Evolutionary conservation across 2,888 invertebrate species (phyloP).

Genomic region (Melinaea menophilus): DNA sequence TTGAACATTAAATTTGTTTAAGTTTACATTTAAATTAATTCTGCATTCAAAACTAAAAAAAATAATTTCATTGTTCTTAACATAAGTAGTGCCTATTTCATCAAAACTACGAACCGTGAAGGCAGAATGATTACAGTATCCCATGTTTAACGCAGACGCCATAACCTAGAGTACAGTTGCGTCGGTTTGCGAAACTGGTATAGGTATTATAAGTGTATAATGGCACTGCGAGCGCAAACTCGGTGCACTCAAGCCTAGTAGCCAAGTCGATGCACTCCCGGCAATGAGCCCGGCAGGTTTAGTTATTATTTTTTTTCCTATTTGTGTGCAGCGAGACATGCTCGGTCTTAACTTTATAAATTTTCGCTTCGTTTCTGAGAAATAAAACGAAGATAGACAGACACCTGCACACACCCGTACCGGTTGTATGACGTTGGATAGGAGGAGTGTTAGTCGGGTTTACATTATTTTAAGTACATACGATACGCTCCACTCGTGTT

Average conservation of each 20-base stretch:
- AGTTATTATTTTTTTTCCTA: constrained; percentile 41
- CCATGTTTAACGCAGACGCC: neutral
- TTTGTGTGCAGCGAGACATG: constrained; percentile 40
- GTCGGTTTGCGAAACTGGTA: constrained; percentile 35
- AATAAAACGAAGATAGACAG: constrained; percentile 11
- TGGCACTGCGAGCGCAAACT: constrained; percentile 38
- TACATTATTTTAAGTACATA: constrained; percentile 55
- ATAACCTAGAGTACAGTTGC: constrained; percentile 10
- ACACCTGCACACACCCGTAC: constrained; percentile 32
- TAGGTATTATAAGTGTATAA: neutral
- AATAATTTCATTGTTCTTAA: no score
- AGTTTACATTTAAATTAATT: no score
- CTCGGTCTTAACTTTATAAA: constrained; percentile 15
- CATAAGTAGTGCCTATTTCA: no score
- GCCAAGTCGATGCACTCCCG: constrained; percentile 50
- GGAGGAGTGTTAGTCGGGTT: constrained; percentile 46
- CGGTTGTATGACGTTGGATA: constrained; percentile 16
- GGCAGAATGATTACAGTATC: no score
- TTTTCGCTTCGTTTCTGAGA: constrained; percentile 9
- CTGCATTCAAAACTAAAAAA: no score
- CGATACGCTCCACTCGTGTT: constrained; percentile 78
- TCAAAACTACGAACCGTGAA: no score
- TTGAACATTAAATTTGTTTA: neutral
- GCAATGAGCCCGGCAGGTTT: constrained; percentile 35
- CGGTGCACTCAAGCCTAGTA: constrained; percentile 45